Evolutionary conservation across 2,888 invertebrate species (phyloP).

Genomic region (Acleris holmiana): DNA sequence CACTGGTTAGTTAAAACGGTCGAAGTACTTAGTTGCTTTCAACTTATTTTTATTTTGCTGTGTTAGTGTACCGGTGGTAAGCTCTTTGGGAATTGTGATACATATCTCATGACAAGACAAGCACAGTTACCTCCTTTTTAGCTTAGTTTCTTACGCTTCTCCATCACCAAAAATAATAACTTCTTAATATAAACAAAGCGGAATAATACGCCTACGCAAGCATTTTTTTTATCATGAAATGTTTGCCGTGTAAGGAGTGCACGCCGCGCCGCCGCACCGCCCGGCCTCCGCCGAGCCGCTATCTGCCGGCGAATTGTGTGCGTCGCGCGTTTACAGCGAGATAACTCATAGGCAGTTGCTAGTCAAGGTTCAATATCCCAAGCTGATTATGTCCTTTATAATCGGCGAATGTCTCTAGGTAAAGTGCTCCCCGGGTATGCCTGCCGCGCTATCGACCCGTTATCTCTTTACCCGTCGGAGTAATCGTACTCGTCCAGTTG

Average conservation of each 20-base stretch:
- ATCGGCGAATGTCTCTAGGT: constrained; percentile 35
- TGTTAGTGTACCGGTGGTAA: too few relatives aligned
- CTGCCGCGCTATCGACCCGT: constrained; percentile 28
- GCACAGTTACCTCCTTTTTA: too few relatives aligned
- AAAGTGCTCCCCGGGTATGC: constrained; percentile 35
- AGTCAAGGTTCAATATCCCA: constrained; percentile 38
- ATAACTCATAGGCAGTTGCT: constrained; percentile 41
- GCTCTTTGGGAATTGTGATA: too few relatives aligned
- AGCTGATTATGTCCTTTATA: constrained; percentile 27
- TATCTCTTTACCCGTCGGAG: constrained; percentile 29
- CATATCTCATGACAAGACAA: too few relatives aligned
- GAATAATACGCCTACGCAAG: constrained; percentile 31
- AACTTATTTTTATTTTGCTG: too few relatives aligned
- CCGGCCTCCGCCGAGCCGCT: not conserved
- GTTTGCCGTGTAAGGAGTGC: too few relatives aligned
- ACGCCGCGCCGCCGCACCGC: too few relatives aligned
- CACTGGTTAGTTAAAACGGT: too few relatives aligned
- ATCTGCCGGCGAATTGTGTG: constrained; percentile 30
- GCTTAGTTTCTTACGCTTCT: not conserved
- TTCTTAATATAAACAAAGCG: not conserved
- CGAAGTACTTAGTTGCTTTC: too few relatives aligned
- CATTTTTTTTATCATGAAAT: constrained; percentile 44
- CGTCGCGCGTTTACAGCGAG: constrained; percentile 35
- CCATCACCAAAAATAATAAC: constrained; percentile 17
- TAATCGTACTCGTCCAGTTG: constrained; percentile 28